Percentiles rank a stretch among this genome's conserved stretches.
phyloP scores from a whole-genome alignment of 2,113 vertebrate genomes.

The Oxyura jamaicensis region DNA sequence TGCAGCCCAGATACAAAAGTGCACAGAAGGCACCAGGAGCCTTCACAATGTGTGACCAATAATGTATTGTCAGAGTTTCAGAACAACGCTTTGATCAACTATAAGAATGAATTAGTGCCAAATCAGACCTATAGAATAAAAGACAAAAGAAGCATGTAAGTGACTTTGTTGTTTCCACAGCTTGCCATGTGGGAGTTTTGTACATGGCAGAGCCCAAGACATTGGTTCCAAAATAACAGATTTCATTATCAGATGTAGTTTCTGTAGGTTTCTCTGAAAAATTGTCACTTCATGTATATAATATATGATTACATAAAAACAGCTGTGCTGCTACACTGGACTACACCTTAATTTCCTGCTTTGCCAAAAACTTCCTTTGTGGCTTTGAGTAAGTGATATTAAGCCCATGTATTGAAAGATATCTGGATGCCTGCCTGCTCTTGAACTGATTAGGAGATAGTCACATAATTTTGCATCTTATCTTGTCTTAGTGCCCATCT shows the following conservation, averaged over 20 bases:
- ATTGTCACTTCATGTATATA: neutral
- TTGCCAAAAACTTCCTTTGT: neutral
- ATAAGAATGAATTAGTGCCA: neutral
- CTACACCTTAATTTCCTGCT: neutral
- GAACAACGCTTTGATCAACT: neutral
- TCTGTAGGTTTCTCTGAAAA: neutral
- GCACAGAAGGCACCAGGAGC: neutral
- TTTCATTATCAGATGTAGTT: neutral
- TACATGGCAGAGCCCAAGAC: neutral
- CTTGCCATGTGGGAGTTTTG: neutral
- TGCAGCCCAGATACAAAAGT: neutral
- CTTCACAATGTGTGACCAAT: neutral
- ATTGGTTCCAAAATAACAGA: neutral
- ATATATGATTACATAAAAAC: neutral
- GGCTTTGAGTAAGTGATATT: neutral
- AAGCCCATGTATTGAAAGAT: neutral
- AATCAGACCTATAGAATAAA: neutral
- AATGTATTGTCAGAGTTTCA: neutral
- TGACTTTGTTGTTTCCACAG: neutral
- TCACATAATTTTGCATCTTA: neutral
- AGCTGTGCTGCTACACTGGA: neutral
- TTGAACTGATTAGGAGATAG: neutral
- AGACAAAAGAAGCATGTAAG: accelerated
- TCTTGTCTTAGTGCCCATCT: neutral
- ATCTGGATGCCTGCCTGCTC: neutral